A percentile compares a stretch with the other conserved stretches of the same genome.
phyloP scores from a whole-genome alignment of 1,140 invertebrate species.

The Drosophila pallidifrons region DNA sequence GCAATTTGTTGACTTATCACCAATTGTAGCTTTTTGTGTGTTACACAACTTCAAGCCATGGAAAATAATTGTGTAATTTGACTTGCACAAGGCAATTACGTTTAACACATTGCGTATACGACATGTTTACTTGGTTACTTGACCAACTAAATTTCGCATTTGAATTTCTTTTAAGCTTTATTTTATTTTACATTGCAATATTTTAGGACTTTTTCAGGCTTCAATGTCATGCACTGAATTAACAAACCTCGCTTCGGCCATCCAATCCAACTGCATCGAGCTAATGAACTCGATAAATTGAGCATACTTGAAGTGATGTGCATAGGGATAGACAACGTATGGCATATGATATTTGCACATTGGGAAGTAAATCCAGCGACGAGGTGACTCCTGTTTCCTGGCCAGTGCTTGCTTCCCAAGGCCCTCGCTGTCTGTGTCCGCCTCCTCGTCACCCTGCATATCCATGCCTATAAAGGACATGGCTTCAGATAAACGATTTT shows the following conservation, averaged over 20 bases:
- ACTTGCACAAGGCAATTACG: conserved; percentile 54
- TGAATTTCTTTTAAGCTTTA: no score
- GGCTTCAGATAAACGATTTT: not conserved
- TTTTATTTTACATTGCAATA: no score
- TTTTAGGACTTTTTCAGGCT: no score
- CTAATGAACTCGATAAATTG: not conserved
- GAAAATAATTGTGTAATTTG: conserved; percentile 63
- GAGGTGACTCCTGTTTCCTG: not conserved
- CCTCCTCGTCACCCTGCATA: not conserved
- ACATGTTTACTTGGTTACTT: not conserved
- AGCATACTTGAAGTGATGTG: not conserved
- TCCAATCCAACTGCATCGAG: not conserved
- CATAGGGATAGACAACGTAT: not conserved
- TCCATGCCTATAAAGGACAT: not conserved
- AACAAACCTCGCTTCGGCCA: not conserved
- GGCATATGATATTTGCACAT: not conserved
- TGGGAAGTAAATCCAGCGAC: not conserved
- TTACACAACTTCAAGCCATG: conserved; percentile 48
- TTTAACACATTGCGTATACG: conserved; percentile 48
- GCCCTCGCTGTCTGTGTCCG: not conserved
- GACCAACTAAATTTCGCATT: not conserved
- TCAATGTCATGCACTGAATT: no score
- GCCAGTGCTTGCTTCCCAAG: not conserved
- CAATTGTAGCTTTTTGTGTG: conserved; percentile 15
- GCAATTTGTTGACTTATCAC: conserved; percentile 43